A percentile compares a stretch with the other conserved stretches of the same genome.
Evolutionary conservation across 2,888 invertebrate genomes (phyloP).

Genomic region (Salticus scenicus): DNA sequence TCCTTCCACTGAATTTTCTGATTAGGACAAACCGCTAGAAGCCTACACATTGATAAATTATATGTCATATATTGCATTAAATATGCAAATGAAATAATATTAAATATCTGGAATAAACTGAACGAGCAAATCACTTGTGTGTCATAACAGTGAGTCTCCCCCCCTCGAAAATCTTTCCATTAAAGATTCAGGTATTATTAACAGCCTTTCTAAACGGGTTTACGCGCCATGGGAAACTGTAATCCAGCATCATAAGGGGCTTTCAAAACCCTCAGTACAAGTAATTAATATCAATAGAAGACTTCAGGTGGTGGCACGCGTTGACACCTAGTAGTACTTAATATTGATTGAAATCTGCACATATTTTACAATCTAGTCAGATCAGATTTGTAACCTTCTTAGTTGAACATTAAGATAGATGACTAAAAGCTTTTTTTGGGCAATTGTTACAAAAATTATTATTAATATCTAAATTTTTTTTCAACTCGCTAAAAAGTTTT

Average conservation of each 20-base stretch:
- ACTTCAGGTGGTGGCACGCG: conserved; percentile 7
- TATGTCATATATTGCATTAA: not conserved
- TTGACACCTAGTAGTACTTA: not conserved
- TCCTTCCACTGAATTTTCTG: too few relatives aligned
- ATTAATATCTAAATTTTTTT: conserved; percentile 7
- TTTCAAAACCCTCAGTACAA: not conserved
- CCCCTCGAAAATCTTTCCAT: conserved; percentile 1
- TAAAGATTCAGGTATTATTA: conserved; percentile 17
- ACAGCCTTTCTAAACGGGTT: not conserved
- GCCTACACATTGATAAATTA: not conserved
- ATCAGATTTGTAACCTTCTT: conserved; percentile 14
- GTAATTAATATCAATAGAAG: conserved; percentile 12
- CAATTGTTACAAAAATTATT: not conserved
- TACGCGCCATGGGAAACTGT: conserved; percentile 9
- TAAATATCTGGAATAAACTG: conserved; percentile 6
- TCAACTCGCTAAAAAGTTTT: not conserved
- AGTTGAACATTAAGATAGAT: conserved; percentile 9
- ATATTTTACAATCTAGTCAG: conserved; percentile 5
- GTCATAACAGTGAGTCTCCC: not conserved
- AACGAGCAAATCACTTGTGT: conserved; percentile 17
- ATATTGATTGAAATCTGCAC: conserved; percentile 15
- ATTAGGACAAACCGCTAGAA: too few relatives aligned
- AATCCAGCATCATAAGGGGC: conserved; percentile 2
- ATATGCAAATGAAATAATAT: conserved; percentile 15
- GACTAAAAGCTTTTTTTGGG: conserved; percentile 7